phyloP scores from a whole-genome alignment of 1,140 invertebrate genomes.

The Drosophila varians region DNA sequence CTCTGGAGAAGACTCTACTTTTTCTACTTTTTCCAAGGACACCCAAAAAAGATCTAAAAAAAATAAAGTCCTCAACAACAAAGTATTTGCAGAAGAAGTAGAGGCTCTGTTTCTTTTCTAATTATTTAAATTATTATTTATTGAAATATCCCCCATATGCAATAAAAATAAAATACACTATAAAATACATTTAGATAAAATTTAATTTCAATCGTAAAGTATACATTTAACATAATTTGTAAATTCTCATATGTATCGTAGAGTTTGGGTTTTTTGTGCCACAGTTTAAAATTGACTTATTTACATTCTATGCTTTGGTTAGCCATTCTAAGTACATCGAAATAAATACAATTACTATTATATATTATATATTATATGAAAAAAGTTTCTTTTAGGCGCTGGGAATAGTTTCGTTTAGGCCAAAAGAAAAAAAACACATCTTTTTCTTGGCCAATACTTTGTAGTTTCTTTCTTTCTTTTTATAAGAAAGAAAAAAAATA shows the following conservation, averaged over 20 bases:
- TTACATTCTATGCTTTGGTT: slow-evolving; percentile 21
- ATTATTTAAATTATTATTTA: too few relatives aligned
- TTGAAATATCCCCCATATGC: too few relatives aligned
- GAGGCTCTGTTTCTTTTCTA: too few relatives aligned
- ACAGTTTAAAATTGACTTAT: slow-evolving; percentile 43
- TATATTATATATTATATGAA: slow-evolving; percentile 16
- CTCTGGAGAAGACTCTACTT: too few relatives aligned
- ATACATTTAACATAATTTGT: slow-evolving; percentile 40
- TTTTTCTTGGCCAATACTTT: slow-evolving; percentile 6
- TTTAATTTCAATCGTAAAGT: slow-evolving; percentile 36
- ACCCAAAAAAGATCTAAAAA: too few relatives aligned
- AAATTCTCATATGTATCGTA: slow-evolving; percentile 50
- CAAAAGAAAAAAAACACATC: background rate
- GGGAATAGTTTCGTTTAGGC: slow-evolving; percentile 23
- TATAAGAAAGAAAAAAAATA: background rate
- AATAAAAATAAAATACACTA: too few relatives aligned
- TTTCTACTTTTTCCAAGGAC: too few relatives aligned
- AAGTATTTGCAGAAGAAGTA: too few relatives aligned
- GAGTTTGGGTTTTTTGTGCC: slow-evolving; percentile 29
- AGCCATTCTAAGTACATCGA: slow-evolving; percentile 30
- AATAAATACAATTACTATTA: slow-evolving; percentile 22
- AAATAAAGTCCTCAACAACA: too few relatives aligned
- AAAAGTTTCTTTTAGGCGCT: slow-evolving; percentile 4
- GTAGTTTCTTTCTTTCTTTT: background rate
- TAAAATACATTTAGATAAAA: too few relatives aligned